phyloP scores from a whole-genome alignment of 92 coral and sea anemone genomes.

The Palythoa caribaeorum region DNA sequence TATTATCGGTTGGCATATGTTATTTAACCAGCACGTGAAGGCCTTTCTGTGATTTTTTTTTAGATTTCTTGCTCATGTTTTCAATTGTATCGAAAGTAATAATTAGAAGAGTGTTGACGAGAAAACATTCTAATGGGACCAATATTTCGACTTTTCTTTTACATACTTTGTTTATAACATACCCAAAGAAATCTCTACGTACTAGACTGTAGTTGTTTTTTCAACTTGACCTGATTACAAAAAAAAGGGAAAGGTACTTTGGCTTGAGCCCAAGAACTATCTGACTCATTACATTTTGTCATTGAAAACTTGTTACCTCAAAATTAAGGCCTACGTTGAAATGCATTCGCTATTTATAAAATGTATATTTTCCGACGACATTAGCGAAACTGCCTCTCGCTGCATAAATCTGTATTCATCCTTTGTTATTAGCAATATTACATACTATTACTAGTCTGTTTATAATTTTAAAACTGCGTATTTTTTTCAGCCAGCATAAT shows the following conservation, averaged over 20 bases:
- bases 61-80: background rate
- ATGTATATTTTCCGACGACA: background rate
- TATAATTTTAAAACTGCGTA: background rate
- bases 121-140: background rate
- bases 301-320: background rate
- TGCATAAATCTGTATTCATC: background rate
- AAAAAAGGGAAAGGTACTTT: no score
- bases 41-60: constrained; percentile 3
- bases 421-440: background rate
- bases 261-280: no score
- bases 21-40: background rate
- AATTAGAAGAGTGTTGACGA: background rate
- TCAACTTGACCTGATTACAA: no score
- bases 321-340: background rate
- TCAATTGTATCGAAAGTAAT: background rate
- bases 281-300: no score
- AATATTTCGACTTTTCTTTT: no score
- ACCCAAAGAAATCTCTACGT: no score
- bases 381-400: background rate
- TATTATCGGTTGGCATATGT: background rate
- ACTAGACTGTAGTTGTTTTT: no score
- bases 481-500: no score
- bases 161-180: no score
- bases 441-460: background rate
- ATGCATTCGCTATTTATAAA: background rate